These are phyloP conservation scores for Hyperoplus immaculatus DNA, from an alignment of 2,797 vertebrate genomes.

Conservation along the genomic window DNA sequence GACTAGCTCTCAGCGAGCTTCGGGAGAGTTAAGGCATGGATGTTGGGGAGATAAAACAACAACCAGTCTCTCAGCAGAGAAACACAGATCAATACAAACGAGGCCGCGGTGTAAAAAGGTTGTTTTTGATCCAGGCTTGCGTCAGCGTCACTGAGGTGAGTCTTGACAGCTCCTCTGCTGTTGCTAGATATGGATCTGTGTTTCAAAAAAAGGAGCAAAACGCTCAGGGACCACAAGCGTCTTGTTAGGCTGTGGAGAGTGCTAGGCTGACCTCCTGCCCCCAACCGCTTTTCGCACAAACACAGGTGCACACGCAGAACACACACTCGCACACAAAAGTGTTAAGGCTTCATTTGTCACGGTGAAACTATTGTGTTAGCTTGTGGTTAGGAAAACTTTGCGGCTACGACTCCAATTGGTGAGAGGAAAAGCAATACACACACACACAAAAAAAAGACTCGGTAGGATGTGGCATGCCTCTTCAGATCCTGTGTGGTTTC, in stretches of 20 bases:
- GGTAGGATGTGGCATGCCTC: slow-evolving; percentile 63
- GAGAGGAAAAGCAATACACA: slow-evolving; percentile 48
- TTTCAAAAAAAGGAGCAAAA: slow-evolving; percentile 81
- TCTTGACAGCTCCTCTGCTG: slow-evolving; percentile 82
- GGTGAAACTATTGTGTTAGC: slow-evolving; percentile 63
- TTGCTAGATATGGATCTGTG: slow-evolving; percentile 85
- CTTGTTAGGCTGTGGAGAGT: slow-evolving; percentile 78
- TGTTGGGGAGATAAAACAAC: slow-evolving; percentile 83
- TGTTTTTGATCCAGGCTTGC: slow-evolving; percentile 84
- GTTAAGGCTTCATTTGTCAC: slow-evolving; percentile 56
- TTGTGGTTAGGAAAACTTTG: slow-evolving; percentile 69
- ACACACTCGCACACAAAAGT: slow-evolving; percentile 30
- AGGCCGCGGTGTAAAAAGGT: slow-evolving; percentile 80
- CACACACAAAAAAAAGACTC: slow-evolving; percentile 47
- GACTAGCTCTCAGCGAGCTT: slow-evolving; percentile 79
- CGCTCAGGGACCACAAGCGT: slow-evolving; percentile 80
- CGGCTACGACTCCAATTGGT: slow-evolving; percentile 62
- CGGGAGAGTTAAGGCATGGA: slow-evolving; percentile 78
- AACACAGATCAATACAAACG: slow-evolving; percentile 83
- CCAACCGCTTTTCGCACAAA: slow-evolving; percentile 54
- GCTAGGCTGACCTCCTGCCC: slow-evolving; percentile 66
- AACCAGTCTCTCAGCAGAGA: slow-evolving; percentile 83
- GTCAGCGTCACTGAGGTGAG: slow-evolving; percentile 81
- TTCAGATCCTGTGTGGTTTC: slow-evolving; percentile 73
- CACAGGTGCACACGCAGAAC: slow-evolving; percentile 33